These are phyloP conservation scores for Leucozona laternaria DNA, from an alignment of 2,888 invertebrate species.

Conservation along the genomic window DNA sequence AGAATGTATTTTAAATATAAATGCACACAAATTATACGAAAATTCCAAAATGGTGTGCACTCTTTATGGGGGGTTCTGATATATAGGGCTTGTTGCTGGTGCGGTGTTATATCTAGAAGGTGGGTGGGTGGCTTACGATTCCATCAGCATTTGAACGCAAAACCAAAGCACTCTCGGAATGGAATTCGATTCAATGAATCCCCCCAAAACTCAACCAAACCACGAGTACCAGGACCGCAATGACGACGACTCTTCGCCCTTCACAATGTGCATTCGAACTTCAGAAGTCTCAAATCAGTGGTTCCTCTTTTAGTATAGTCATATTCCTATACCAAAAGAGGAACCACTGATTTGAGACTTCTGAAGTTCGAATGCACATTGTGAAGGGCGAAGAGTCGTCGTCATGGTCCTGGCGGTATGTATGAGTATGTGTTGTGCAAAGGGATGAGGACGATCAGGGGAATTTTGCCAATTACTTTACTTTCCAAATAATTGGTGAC, in stretches of 20 bases:
- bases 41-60: constrained; percentile 36
- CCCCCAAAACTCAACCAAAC: constrained; percentile 1
- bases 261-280: constrained; percentile 40
- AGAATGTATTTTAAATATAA: constrained; percentile 57
- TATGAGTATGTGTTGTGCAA: background rate
- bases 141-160: constrained; percentile 59
- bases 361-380: constrained; percentile 42
- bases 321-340: constrained; percentile 7
- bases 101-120: background rate
- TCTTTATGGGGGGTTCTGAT: background rate
- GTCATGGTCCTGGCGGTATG: no score
- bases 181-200: constrained; percentile 60
- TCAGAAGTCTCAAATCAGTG: constrained; percentile 48
- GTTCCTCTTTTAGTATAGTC: constrained; percentile 18
- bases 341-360: constrained; percentile 46
- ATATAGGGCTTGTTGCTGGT: no score
- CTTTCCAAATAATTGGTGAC: background rate
- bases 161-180: constrained; percentile 63
- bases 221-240: no score
- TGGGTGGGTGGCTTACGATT: constrained; percentile 6
- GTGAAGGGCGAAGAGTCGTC: constrained; percentile 16
- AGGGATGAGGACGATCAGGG: constrained; percentile 18
- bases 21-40: constrained; percentile 54
- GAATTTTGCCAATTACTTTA: background rate
- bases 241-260: constrained; percentile 11